These are phyloP conservation scores for Drosophila orosa DNA, from an alignment of 1,140 invertebrate species.

Conservation along the genomic window DNA sequence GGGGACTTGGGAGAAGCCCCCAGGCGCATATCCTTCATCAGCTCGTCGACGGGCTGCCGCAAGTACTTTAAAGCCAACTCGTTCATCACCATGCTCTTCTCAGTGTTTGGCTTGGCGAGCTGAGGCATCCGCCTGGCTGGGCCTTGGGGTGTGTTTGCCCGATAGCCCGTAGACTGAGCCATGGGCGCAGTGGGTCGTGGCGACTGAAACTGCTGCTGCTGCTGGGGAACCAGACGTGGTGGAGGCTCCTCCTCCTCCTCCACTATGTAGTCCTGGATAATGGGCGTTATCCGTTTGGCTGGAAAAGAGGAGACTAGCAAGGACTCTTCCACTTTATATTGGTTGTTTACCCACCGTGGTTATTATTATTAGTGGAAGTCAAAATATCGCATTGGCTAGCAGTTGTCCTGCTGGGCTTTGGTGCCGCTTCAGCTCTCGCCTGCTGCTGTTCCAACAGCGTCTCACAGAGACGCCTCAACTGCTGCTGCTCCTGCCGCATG, in stretches of 20 bases:
- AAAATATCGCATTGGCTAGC: slow-evolving; percentile 59
- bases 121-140: slow-evolving; percentile 25
- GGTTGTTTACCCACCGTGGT: slow-evolving; percentile 41
- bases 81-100: slow-evolving; percentile 80
- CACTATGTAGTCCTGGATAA: slow-evolving; percentile 67
- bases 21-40: slow-evolving; percentile 69
- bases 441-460: slow-evolving; percentile 39
- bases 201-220: slow-evolving; percentile 62
- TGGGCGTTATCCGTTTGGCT: slow-evolving; percentile 49
- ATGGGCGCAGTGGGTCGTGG: slow-evolving; percentile 55
- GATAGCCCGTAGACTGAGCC: slow-evolving; percentile 75
- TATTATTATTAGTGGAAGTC: background rate
- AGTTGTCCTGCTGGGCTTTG: slow-evolving; percentile 40
- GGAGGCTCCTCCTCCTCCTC: slow-evolving; percentile 63
- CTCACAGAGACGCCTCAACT: slow-evolving; percentile 52
- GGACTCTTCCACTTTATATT: no score
- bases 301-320: background rate
- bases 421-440: background rate
- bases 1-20: slow-evolving; percentile 14
- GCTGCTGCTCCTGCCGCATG: slow-evolving; percentile 63
- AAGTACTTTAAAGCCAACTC: slow-evolving; percentile 77
- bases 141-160: slow-evolving; percentile 48
- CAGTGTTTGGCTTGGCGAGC: slow-evolving; percentile 58
- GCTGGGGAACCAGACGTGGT: slow-evolving; percentile 34
- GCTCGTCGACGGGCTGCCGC: slow-evolving; percentile 71